Percentiles rank a stretch among this genome's conserved stretches.
Evolutionary conservation across 2,888 invertebrate genomes (phyloP).

Genomic region (Calameuta idolon): DNA sequence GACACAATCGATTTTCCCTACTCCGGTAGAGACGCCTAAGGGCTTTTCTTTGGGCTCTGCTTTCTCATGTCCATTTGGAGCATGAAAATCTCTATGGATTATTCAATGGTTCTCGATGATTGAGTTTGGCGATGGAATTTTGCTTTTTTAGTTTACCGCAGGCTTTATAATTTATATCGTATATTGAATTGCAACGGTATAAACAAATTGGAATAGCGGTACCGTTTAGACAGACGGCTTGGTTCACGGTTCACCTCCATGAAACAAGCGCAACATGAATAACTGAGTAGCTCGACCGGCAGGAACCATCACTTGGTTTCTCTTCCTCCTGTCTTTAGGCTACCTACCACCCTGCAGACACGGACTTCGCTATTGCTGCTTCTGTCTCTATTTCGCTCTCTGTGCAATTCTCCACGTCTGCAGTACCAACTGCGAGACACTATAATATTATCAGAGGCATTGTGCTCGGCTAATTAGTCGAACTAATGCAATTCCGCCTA

Average conservation of each 20-base stretch:
- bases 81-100: not conserved
- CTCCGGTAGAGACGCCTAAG: not conserved
- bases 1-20: not conserved
- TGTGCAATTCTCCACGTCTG: slow-evolving; percentile 15
- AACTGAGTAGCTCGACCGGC: slow-evolving; percentile 59
- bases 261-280: slow-evolving; percentile 64
- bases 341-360: slow-evolving; percentile 34
- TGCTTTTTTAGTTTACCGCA: not conserved
- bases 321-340: slow-evolving; percentile 27
- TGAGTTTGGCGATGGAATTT: not conserved
- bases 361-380: slow-evolving; percentile 13
- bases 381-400: slow-evolving; percentile 41
- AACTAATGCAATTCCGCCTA: slow-evolving; percentile 63
- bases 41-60: not conserved
- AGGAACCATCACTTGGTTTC: slow-evolving; percentile 29
- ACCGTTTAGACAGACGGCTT: slow-evolving; percentile 56
- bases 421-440: slow-evolving; percentile 35
- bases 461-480: slow-evolving; percentile 64
- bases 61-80: not conserved
- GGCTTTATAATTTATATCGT: not conserved
- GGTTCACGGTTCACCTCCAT: slow-evolving; percentile 39
- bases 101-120: not conserved
- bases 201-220: slow-evolving; percentile 45
- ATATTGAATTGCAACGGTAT: slow-evolving; percentile 17
- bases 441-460: slow-evolving; percentile 67